Conservation (phyloP, 2,113 vertebrate species). For the Xenus cinereus region DNA sequence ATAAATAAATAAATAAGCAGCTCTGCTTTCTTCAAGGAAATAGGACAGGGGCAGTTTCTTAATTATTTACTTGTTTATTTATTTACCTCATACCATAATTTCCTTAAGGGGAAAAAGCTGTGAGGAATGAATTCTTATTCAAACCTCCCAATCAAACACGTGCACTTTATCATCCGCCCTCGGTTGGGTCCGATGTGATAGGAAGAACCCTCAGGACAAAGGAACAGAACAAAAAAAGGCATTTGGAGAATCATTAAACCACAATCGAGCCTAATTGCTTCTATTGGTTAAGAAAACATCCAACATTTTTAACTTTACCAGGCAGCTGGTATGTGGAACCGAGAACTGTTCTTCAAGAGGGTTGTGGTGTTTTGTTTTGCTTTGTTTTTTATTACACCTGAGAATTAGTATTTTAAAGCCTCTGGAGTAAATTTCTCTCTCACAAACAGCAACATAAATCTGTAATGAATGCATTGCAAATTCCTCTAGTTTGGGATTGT, state of each 20-base stretch:
- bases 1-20: not conserved
- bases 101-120: not conserved
- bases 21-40: not conserved
- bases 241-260: slow-evolving; percentile 50
- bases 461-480: not conserved
- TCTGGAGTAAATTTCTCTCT: not conserved
- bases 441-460: not conserved
- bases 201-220: slow-evolving; percentile 37
- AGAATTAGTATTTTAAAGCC: not conserved
- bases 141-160: not conserved
- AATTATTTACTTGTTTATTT: not conserved
- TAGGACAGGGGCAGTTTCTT: not conserved
- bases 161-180: not conserved
- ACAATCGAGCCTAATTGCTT: slow-evolving; percentile 5
- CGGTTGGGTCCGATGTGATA: not conserved
- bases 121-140: slow-evolving; percentile 10
- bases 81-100: not conserved
- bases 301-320: not conserved
- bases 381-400: not conserved
- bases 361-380: not conserved
- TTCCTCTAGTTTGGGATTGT: not conserved
- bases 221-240: slow-evolving; percentile 17
- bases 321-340: not conserved
- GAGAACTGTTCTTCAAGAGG: not conserved
- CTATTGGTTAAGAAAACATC: not conserved